Base-by-base conservation (phyloP, 2,113 vertebrate genomes). In the Thryonomys swinderianus region DNA sequence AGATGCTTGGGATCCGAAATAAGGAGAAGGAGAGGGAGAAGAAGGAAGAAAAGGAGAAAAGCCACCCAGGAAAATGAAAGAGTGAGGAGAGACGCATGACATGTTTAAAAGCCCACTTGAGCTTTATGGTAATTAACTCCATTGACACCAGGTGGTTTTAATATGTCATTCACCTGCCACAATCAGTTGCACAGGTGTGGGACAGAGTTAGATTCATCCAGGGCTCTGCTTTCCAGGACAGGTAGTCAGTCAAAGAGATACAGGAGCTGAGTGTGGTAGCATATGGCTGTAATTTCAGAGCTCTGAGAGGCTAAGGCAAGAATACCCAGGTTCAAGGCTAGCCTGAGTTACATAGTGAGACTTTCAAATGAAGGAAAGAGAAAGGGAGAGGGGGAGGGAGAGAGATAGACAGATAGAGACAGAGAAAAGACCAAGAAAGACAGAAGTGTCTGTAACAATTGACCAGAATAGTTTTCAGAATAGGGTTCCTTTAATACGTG, bases 381-480 rank as follows among this genome's bases (percentile, higher is more conserved):
- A 42, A 14, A 40, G 66, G 18, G 34, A 67, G 34, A n/a, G 32
- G 14, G 34, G 3, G 13, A 17, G 62, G 14, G 27, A 64, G 27
- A 64, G 27, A 64, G 9, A 32, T 0, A 64, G 25, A 62, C 23
- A 62, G 4, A 62, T 6, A 62, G 23, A 62, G n/a, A n/a, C n/a
- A n/a, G 7, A 62, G 34, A n/a, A 17, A 2, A 37, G 17, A 13
- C 4, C 1, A 18, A 37, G n/a, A 21, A 1, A 5, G 21, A 14
- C 12, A 42, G 42, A 2, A 78, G 23, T 73, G 3, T 82, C 78
- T 85, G 40, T 59, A 40, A 67, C 18, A 42, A 82, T 1, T 27
- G 32, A 57, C 34, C 17, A 66, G 14, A 84, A 3, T 18, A 48
- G 32, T 71, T 95, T 88, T 96, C 53, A 94, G 78, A 91, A 82